phyloP scores from a whole-genome alignment of 1,140 invertebrate genomes.

The Nymphalis io region DNA sequence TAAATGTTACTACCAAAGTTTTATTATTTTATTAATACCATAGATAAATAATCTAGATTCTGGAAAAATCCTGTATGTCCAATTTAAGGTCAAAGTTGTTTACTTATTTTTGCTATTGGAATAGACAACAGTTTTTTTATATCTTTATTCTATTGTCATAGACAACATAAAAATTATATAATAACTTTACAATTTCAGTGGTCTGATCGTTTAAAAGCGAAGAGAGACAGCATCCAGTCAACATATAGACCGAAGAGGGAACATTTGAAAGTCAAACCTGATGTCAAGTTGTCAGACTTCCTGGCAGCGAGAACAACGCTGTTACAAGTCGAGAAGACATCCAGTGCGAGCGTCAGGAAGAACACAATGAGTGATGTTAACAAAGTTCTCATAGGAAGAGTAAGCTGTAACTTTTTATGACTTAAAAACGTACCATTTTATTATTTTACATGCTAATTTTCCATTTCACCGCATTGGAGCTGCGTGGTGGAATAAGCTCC shows the following conservation, averaged over 20 bases:
- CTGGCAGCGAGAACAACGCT: slow-evolving; percentile 91
- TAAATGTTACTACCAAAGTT: too few relatives aligned
- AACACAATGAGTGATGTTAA: slow-evolving; percentile 87
- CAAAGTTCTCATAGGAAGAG: slow-evolving; percentile 91
- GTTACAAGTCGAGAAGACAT: slow-evolving; percentile 93
- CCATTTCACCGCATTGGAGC: too few relatives aligned
- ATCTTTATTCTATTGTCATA: not conserved
- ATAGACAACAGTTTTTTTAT: too few relatives aligned
- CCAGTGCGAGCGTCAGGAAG: slow-evolving; percentile 77
- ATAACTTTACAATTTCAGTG: slow-evolving; percentile 81
- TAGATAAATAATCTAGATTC: too few relatives aligned
- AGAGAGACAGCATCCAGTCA: slow-evolving; percentile 87
- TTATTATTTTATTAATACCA: too few relatives aligned
- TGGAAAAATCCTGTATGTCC: too few relatives aligned
- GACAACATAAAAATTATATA: not conserved
- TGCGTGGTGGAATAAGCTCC: too few relatives aligned
- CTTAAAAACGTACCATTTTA: too few relatives aligned
- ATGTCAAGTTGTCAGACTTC: slow-evolving; percentile 86
- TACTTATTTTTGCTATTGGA: not conserved
- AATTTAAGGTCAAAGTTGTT: too few relatives aligned
- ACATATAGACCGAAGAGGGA: slow-evolving; percentile 86
- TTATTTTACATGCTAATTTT: too few relatives aligned
- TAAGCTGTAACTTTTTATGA: slow-evolving; percentile 55
- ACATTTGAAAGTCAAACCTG: slow-evolving; percentile 83
- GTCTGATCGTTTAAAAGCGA: slow-evolving; percentile 90